Percentiles rank a stretch among this genome's conserved stretches.
phyloP scores from a whole-genome alignment of 2,888 invertebrate species.

The Merodon equestris region DNA sequence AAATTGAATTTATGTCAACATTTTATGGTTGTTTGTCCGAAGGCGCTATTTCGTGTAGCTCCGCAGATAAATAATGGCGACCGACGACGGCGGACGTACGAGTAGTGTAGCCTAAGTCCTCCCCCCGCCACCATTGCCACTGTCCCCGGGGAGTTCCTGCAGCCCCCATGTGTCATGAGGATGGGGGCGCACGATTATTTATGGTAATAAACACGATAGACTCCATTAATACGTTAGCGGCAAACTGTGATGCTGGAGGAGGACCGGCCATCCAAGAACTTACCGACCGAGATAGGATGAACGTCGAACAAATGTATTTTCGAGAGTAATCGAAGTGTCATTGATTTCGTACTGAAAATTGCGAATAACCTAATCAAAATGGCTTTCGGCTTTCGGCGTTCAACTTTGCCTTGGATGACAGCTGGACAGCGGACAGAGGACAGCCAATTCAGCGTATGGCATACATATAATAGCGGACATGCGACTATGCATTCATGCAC shows the following conservation, averaged over 20 bases:
- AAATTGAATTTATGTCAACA: constrained; percentile 75
- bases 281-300: constrained; percentile 6
- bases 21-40: constrained; percentile 74
- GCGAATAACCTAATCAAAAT: constrained; percentile 72
- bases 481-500: neutral
- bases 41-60: constrained; percentile 73
- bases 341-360: constrained; percentile 73
- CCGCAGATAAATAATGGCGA: constrained; percentile 71
- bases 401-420: constrained; percentile 39
- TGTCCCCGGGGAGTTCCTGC: constrained; percentile 38
- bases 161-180: constrained; percentile 29
- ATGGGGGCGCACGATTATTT: constrained; percentile 60
- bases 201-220: constrained; percentile 60
- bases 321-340: constrained; percentile 72
- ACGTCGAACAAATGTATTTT: constrained; percentile 50
- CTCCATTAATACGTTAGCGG: constrained; percentile 60
- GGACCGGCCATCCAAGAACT: constrained; percentile 6
- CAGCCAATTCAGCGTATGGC: neutral
- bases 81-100: constrained; percentile 13
- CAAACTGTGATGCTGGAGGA: constrained; percentile 15
- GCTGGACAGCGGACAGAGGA: constrained; percentile 3
- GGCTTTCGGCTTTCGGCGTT: constrained; percentile 45
- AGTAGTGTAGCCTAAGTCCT: too few relatives aligned
- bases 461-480: neutral
- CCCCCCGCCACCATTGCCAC: neutral